Conservation (phyloP, 2,113 vertebrate species). For the Chaenogobius annularis region DNA sequence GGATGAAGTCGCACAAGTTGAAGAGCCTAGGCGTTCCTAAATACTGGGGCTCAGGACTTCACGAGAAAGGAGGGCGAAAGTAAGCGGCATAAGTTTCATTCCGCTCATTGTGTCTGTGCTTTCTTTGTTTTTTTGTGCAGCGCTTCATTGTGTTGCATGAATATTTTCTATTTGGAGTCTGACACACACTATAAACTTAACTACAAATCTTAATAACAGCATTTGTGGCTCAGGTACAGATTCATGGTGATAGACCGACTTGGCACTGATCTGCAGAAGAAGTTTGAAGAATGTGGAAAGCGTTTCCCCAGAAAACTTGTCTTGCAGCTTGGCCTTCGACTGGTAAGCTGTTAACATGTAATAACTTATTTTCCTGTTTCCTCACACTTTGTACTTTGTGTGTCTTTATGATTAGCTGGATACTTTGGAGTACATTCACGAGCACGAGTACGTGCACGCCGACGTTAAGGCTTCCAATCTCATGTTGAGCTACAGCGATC, state of each 20-base stretch:
- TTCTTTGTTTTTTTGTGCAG: not conserved
- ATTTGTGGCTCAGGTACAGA: conserved; percentile 80
- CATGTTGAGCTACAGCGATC: conserved; percentile 85
- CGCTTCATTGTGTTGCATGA: not conserved
- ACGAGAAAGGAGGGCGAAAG: conserved; percentile 87
- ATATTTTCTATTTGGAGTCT: not conserved
- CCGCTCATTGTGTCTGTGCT: not conserved
- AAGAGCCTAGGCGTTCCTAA: conserved; percentile 90
- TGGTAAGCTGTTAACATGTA: conserved; percentile 79
- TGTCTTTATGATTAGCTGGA: conserved; percentile 79
- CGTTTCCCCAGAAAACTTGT: conserved; percentile 89
- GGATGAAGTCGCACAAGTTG: conserved; percentile 86
- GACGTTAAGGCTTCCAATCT: conserved; percentile 97
- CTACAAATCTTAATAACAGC: not conserved
- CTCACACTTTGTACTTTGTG: not conserved
- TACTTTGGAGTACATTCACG: conserved; percentile 91
- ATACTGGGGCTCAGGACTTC: conserved; percentile 94
- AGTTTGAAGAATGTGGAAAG: conserved; percentile 85
- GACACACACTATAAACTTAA: not conserved
- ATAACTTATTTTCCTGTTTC: not conserved
- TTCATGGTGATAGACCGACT: conserved; percentile 98
- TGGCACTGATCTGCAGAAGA: conserved; percentile 93
- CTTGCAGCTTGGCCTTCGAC: conserved; percentile 87
- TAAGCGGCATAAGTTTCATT: conserved; percentile 57
- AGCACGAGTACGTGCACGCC: conserved; percentile 95